Percentiles rank a stretch among this genome's conserved stretches.
phyloP scores from a whole-genome alignment of 2,113 vertebrate species.

The Malaclemys terrapin region DNA sequence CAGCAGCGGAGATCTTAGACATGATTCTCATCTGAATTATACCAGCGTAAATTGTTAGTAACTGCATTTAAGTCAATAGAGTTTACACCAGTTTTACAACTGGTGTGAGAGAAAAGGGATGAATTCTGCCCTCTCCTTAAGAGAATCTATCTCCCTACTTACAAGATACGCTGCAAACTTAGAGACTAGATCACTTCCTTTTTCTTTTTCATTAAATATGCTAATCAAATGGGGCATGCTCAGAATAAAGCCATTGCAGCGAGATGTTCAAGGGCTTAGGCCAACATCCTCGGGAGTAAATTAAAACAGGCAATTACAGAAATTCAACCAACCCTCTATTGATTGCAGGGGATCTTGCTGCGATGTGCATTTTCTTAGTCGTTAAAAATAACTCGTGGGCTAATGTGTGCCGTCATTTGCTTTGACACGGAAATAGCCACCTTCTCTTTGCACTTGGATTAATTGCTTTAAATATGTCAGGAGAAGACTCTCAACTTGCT shows the following conservation, averaged over 20 bases:
- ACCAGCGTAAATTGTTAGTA: not conserved
- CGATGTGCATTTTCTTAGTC: not conserved
- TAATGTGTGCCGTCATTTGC: not conserved
- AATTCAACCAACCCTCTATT: not conserved
- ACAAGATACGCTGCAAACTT: not conserved
- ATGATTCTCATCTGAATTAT: not conserved
- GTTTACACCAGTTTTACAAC: not conserved
- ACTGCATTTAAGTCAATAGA: not conserved
- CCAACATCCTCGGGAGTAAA: not conserved
- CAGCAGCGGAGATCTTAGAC: no score
- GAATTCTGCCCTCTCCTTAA: not conserved
- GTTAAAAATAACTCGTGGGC: not conserved
- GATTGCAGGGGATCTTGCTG: not conserved
- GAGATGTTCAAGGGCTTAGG: not conserved
- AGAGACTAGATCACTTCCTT: not conserved
- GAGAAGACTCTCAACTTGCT: not conserved
- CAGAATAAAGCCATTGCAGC: not conserved
- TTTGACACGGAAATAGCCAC: conserved; percentile 17
- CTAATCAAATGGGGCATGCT: not conserved
- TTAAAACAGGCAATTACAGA: conserved; percentile 6
- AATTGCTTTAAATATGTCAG: not conserved
- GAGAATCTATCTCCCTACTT: not conserved
- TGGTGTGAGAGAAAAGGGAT: not conserved
- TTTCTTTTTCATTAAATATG: not conserved
- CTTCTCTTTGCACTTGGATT: not conserved